Evolutionary conservation across 2,888 invertebrate genomes (phyloP), one percentile per base, ranked within the genome.

Genomic region (Melipona beecheii): DNA sequence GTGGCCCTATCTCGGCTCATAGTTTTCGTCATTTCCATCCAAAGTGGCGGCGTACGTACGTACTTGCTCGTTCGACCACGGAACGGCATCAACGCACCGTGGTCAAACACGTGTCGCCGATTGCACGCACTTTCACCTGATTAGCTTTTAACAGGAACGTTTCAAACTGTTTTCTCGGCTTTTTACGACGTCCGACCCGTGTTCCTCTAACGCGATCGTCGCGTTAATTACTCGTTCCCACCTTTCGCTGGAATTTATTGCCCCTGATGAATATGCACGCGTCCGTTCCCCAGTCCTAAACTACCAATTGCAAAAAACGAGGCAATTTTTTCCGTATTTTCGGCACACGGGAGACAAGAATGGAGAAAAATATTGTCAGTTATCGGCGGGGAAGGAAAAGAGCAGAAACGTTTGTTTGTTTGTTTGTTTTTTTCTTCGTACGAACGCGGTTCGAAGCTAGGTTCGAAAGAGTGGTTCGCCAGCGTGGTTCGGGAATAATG

Each of bases 11-110:
- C 90, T 87, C 78, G 81, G 75, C 75, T 84, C 81, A 90, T 89
- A 89, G 82, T 84, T 85, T 85, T 78, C 84, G 90, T 91, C 85
- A 90, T 92, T 91, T 89, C 88, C 85, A 88, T 87, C 86, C 87
- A 87, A 85, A 85, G 73, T 79, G 85, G 69, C 68, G 71, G 65
- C 68, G 43, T 43, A 43, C 43, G 43, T 43, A 43, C 43, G 43
- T 43, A 75, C 69, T 68, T 81, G 71, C 73, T 79, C 27, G 81
- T 81, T 87, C 82, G 76, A 73, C n/a, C n/a, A n/a, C 78, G 75
- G 70, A 84, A 73, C 81, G 84, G 72, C 81, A 85, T 88, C 84
- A 84, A 83, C 75, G 75, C 79, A 65, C 49, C 64, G 72, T 43
- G 81, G 79, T 83, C 70, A 75, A 81, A 85, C 83, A 83, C 84